Evolutionary conservation across 2,888 invertebrate species (phyloP), one percentile per base, ranked within the genome.

Genomic region (Rugalucina vietnamica): DNA sequence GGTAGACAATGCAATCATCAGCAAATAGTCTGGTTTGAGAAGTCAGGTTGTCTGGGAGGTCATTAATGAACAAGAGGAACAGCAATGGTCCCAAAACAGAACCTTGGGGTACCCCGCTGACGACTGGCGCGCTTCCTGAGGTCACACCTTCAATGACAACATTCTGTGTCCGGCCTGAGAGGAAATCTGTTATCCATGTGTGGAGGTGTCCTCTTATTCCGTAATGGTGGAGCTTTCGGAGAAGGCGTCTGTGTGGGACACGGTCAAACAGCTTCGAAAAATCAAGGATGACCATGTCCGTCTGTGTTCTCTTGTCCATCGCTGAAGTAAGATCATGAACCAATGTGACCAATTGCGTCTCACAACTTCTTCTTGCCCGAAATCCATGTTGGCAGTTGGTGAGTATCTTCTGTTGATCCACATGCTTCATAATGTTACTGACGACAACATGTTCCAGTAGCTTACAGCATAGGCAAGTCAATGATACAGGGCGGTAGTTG

Each of bases 91-190:
- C 37, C 37, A 71, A 37, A 37, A 37, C 37, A 14, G 71, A 37
- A 37, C 71, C 71, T 27, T 76, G 83, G 0, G 83, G 83, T 5
- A 83, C 79, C n/a, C 82, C 79, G 21, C 50, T 69, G 5, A 69
- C 37, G 71, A 43, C 43, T 18, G 43, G 43, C 10, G 18, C 43
- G 8, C 18, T 43, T 18, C 18, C 43, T 18, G 43, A 43, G 43
- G 43, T 12, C 43, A 12, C 10, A 8, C 43, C 43, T 43, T 43
- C 43, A 8, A 43, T 18, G 10, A 43, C 18, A 8, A 8, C 43
- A 8, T 43, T 8, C 18, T 43, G 43, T 8, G 43, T 43, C 18
- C 43, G 8, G 43, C 18, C 18, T 8, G 10, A 12, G 43, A 43
- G 43, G 43, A 43, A 43, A 18, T 8, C 8, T 8, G 43, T 43